Evolutionary conservation across 2,113 vertebrate species (phyloP).

Genomic region (Mormyrus iriodes): DNA sequence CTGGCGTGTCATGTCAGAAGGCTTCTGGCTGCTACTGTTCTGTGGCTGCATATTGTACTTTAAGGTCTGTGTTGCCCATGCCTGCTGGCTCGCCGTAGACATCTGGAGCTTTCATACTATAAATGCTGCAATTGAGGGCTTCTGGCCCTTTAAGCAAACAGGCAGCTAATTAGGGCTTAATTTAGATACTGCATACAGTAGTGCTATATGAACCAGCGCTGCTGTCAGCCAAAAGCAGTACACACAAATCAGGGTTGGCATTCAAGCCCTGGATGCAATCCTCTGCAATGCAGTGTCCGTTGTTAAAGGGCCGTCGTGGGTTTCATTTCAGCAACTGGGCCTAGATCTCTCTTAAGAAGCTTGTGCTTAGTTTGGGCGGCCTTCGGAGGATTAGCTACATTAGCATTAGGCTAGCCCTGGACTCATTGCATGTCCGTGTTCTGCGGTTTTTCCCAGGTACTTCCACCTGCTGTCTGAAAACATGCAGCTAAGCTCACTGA

Average conservation of each 20-base stretch:
- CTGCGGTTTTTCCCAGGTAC: not conserved
- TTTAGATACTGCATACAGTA: not conserved
- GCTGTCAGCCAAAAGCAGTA: not conserved
- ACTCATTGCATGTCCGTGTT: not conserved
- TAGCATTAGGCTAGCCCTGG: not conserved
- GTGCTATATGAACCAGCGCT: not conserved
- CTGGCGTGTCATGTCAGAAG: not conserved
- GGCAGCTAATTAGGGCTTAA: not conserved
- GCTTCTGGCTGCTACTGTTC: not conserved
- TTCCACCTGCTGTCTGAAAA: not conserved
- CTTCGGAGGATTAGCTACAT: not conserved
- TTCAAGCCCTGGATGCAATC: not conserved
- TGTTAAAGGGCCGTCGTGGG: not conserved
- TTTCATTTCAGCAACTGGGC: not conserved
- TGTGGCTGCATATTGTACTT: not conserved
- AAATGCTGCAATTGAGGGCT: not conserved
- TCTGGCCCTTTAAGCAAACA: not conserved
- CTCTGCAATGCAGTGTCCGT: not conserved
- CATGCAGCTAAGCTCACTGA: not conserved
- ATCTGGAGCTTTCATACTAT: not conserved
- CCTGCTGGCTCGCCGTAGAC: not conserved
- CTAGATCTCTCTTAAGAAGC: not conserved
- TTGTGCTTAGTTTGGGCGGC: not conserved
- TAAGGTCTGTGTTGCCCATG: not conserved
- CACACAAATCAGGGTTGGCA: not conserved